Conservation (phyloP, 2,113 vertebrate genomes). For the Neogale vison region DNA sequence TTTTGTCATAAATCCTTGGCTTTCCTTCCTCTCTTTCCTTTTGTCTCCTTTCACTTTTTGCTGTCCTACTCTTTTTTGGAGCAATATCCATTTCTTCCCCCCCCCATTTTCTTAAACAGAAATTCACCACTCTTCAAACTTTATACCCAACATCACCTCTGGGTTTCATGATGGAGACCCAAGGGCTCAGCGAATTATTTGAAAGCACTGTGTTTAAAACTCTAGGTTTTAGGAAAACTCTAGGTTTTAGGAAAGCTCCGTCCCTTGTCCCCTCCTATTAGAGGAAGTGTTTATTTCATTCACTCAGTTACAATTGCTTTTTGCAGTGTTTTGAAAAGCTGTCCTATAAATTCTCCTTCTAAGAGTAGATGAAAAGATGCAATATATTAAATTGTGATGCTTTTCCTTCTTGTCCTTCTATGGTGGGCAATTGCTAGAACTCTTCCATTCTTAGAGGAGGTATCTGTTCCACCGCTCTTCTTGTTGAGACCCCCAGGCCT, state of each 20-base stretch:
- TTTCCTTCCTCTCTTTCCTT: background rate
- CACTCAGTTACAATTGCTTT: background rate
- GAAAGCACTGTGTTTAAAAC: conserved; percentile 12
- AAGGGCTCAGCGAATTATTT: background rate
- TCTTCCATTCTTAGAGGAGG: background rate
- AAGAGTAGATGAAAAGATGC: background rate
- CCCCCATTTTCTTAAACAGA: background rate
- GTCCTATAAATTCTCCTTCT: background rate
- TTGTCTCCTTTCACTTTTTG: background rate
- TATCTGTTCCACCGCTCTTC: background rate
- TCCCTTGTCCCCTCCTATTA: background rate
- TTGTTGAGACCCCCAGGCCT: background rate
- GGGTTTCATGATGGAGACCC: background rate
- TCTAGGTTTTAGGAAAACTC: background rate
- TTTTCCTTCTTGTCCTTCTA: background rate
- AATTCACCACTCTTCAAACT: background rate
- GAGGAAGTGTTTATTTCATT: background rate
- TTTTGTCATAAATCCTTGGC: background rate
- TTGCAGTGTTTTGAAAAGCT: background rate
- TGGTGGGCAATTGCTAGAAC: background rate
- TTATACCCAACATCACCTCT: background rate
- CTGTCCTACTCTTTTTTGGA: background rate
- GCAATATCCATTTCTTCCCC: background rate
- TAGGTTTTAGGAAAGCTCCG: background rate
- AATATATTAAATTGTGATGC: background rate